A percentile compares a stretch with the other conserved stretches of the same genome.
Conservation (phyloP, 2,888 invertebrate species). For the Terebella lapidaria region DNA sequence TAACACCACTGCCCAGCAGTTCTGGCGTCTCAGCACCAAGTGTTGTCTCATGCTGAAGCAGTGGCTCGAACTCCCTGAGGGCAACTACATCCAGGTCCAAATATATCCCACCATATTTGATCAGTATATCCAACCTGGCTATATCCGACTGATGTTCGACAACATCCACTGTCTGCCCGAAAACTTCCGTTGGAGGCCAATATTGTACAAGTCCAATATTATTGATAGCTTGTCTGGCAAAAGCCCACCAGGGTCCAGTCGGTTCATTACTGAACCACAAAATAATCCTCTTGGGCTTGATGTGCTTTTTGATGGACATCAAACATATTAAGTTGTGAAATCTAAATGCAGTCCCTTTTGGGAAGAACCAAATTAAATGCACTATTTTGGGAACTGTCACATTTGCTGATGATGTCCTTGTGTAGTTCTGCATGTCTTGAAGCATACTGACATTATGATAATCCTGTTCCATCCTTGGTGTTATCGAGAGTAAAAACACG, state of each 20-base stretch:
- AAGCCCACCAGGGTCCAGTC: slow-evolving; percentile 24
- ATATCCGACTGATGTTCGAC: slow-evolving; percentile 28
- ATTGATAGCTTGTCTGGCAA: slow-evolving; percentile 9
- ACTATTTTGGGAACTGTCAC: slow-evolving; percentile 15
- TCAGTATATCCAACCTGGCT: slow-evolving; percentile 22
- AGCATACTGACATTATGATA: too few species aligned
- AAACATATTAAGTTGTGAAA: slow-evolving; percentile 23
- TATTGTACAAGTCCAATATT: slow-evolving; percentile 13
- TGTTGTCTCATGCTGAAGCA: slow-evolving; percentile 31
- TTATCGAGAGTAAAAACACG: too few species aligned
- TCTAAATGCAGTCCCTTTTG: slow-evolving; percentile 13
- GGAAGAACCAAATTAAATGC: slow-evolving; percentile 23
- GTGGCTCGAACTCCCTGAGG: slow-evolving; percentile 30
- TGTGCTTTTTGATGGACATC: slow-evolving; percentile 17
- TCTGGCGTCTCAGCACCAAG: slow-evolving; percentile 35
- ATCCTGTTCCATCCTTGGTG: too few species aligned
- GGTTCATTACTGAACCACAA: slow-evolving; percentile 22
- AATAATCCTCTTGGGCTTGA: slow-evolving; percentile 18
- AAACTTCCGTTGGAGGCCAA: slow-evolving; percentile 14
- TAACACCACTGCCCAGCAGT: slow-evolving; percentile 32
- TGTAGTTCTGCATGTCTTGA: too few species aligned
- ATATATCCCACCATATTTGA: slow-evolving; percentile 41
- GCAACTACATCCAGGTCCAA: slow-evolving; percentile 42
- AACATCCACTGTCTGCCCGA: slow-evolving; percentile 12
- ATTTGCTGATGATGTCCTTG: too few species aligned